phyloP scores from a whole-genome alignment of 2,888 invertebrate species.

The Thymelicus acteon region DNA sequence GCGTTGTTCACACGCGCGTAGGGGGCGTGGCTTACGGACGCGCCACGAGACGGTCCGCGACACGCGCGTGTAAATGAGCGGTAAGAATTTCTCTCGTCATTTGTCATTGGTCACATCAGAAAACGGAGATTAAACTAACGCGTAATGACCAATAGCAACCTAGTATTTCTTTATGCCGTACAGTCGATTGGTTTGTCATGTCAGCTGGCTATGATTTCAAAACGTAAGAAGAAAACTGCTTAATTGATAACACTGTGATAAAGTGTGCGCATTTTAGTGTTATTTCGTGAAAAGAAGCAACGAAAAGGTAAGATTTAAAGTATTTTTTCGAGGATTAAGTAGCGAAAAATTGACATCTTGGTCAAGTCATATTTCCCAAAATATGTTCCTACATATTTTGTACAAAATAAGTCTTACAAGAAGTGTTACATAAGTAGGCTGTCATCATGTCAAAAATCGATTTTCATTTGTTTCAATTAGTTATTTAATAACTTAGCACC shows the following conservation, averaged over 20 bases:
- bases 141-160: neutral
- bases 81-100: too few relatives aligned
- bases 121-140: neutral
- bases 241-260: neutral
- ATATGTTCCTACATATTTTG: neutral
- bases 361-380: neutral
- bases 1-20: too few relatives aligned
- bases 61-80: too few relatives aligned
- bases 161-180: neutral
- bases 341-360: neutral
- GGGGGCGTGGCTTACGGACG: too few relatives aligned
- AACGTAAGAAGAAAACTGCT: slow-evolving; percentile 6
- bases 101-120: too few relatives aligned
- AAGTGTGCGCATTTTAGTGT: neutral
- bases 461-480: slow-evolving; percentile 22
- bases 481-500: neutral
- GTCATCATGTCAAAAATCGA: slow-evolving; percentile 38
- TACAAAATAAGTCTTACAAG: slow-evolving; percentile 26
- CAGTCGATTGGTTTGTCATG: neutral
- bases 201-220: neutral
- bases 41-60: too few relatives aligned
- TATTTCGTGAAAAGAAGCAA: slow-evolving; percentile 4
- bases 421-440: slow-evolving; percentile 57
- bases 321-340: too few relatives aligned
- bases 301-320: slow-evolving; percentile 4